These are phyloP conservation scores for Euwallacea similis DNA, from an alignment of 1,140 invertebrate genomes.

Conservation along the genomic window DNA sequence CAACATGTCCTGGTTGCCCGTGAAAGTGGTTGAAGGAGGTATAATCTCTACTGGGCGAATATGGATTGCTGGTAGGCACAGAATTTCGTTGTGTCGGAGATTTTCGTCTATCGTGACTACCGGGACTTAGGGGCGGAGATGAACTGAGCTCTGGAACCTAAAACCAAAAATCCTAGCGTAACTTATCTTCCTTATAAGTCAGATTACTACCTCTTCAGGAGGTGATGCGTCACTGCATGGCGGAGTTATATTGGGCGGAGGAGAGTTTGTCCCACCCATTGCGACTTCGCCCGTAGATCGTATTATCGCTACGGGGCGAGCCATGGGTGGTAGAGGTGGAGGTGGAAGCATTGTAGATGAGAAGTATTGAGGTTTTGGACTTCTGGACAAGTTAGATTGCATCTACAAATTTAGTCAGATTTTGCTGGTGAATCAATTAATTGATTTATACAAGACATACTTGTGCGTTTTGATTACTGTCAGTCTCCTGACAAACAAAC, in stretches of 20 bases:
- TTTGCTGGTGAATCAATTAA: background rate
- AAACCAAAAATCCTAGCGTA: background rate
- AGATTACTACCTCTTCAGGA: slow-evolving; percentile 46
- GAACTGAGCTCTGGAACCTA: slow-evolving; percentile 51
- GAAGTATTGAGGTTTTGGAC: slow-evolving; percentile 82
- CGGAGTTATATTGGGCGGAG: slow-evolving; percentile 66
- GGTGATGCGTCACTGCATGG: slow-evolving; percentile 54
- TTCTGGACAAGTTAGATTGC: slow-evolving; percentile 54
- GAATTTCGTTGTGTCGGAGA: slow-evolving; percentile 50
- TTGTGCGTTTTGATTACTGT: slow-evolving; percentile 78
- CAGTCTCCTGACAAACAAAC: slow-evolving; percentile 92
- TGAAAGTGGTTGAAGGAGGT: slow-evolving; percentile 89
- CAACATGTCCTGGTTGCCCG: slow-evolving; percentile 83
- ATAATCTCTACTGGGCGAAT: slow-evolving; percentile 68
- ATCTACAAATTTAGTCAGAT: slow-evolving; percentile 43
- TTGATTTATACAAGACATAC: slow-evolving; percentile 54
- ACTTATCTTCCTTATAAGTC: background rate
- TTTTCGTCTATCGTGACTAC: slow-evolving; percentile 49
- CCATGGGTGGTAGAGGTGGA: slow-evolving; percentile 95
- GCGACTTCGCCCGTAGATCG: slow-evolving; percentile 75
- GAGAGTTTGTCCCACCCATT: slow-evolving; percentile 60
- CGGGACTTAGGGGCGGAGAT: slow-evolving; percentile 53
- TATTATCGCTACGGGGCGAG: slow-evolving; percentile 92
- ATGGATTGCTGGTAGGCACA: slow-evolving; percentile 50
- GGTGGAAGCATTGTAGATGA: slow-evolving; percentile 88